phyloP scores from a whole-genome alignment of 1,140 invertebrate species.

The Nixonia krombeini region DNA sequence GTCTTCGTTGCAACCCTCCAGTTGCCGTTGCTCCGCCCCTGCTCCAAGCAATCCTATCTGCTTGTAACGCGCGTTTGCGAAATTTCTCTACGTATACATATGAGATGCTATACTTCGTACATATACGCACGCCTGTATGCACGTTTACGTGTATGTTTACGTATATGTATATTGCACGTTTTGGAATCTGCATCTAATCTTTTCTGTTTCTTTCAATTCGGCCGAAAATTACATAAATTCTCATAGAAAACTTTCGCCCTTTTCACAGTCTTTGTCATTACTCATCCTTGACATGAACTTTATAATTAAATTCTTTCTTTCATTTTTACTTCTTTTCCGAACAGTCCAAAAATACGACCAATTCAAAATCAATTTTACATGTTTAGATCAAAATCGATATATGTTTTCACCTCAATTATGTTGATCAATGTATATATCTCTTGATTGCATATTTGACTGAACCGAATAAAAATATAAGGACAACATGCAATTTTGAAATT shows the following conservation, averaged over 20 bases:
- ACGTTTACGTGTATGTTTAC: neutral
- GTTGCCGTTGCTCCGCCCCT: conserved; percentile 63
- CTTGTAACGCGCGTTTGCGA: conserved; percentile 1
- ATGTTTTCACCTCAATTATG: too few relatives aligned
- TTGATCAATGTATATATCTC: too few relatives aligned
- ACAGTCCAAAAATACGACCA: too few relatives aligned
- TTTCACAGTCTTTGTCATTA: conserved; percentile 12
- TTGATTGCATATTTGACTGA: too few relatives aligned
- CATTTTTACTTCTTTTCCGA: conserved; percentile 22
- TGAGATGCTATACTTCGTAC: conserved; percentile 2
- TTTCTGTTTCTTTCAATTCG: conserved; percentile 46
- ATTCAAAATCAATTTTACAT: too few relatives aligned
- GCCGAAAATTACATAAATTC: conserved; percentile 49
- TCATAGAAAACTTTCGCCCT: conserved; percentile 28
- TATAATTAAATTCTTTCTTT: too few relatives aligned
- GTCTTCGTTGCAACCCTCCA: conserved; percentile 65
- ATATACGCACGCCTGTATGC: conserved; percentile 13
- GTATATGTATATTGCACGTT: neutral
- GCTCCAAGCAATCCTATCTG: conserved; percentile 44
- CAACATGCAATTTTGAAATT: too few relatives aligned
- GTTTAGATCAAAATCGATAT: too few relatives aligned
- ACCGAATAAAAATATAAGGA: too few relatives aligned
- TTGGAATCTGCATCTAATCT: conserved; percentile 41
- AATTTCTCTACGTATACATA: neutral
- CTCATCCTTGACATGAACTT: conserved; percentile 9